phyloP scores from a whole-genome alignment of 2,113 vertebrate species.

The Theristicus caerulescens region DNA sequence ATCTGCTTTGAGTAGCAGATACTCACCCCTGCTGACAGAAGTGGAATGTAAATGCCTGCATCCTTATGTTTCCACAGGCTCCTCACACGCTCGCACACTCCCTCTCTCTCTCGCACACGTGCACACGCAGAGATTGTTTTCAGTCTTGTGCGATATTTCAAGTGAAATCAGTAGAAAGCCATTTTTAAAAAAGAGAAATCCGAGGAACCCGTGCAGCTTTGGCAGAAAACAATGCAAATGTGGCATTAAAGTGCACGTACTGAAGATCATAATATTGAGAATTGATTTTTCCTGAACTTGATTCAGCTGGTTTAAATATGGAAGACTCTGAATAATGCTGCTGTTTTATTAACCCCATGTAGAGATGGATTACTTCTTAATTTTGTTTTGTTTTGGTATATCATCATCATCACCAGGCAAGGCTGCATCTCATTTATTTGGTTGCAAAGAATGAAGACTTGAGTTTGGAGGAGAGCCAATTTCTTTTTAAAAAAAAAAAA shows the following conservation, averaged over 20 bases:
- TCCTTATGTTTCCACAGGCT: constrained; percentile 58
- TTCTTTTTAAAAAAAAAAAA: constrained; percentile 4
- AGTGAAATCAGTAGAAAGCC: constrained; percentile 41
- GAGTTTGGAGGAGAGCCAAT: constrained; percentile 70
- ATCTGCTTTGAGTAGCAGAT: constrained; percentile 65
- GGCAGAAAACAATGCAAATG: constrained; percentile 39
- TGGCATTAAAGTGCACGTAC: constrained; percentile 54
- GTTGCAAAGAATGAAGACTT: constrained; percentile 62
- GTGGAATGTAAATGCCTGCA: constrained; percentile 49
- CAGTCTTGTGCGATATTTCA: background rate
- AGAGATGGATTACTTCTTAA: constrained; percentile 59
- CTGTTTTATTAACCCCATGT: constrained; percentile 59
- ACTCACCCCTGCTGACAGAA: constrained; percentile 59
- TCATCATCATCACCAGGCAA: constrained; percentile 42
- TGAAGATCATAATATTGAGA: constrained; percentile 49
- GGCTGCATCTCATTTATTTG: constrained; percentile 64
- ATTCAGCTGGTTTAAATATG: constrained; percentile 51
- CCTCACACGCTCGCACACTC: background rate
- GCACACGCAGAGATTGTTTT: background rate
- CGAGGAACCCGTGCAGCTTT: constrained; percentile 1
- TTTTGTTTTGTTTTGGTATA: constrained; percentile 48
- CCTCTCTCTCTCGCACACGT: background rate
- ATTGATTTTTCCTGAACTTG: constrained; percentile 50
- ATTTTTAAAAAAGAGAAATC: constrained; percentile 11
- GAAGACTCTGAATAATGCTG: constrained; percentile 50